Evolutionary conservation across 2,888 invertebrate species (phyloP).

Genomic region (Rhorus exstirpatorius): DNA sequence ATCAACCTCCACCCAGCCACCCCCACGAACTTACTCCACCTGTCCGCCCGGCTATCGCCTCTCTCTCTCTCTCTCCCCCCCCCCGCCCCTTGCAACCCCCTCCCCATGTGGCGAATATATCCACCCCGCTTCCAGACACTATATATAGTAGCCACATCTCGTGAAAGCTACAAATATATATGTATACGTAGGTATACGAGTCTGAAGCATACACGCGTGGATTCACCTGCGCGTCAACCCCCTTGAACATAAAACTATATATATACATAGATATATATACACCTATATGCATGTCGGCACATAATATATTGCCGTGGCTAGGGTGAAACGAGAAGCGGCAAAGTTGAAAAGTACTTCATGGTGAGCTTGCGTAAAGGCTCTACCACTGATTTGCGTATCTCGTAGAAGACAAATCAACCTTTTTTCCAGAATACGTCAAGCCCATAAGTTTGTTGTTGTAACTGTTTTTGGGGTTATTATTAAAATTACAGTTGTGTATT

Average conservation of each 20-base stretch:
- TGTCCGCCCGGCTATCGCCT: conserved; percentile 70
- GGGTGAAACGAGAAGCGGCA: conserved; percentile 13
- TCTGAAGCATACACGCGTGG: conserved; percentile 26
- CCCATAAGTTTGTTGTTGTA: too few relatives aligned
- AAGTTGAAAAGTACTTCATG: conserved; percentile 6
- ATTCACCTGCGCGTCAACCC: conserved; percentile 49
- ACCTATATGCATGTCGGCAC: neutral
- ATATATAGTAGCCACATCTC: conserved; percentile 46
- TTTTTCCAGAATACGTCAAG: too few relatives aligned
- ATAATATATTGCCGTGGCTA: neutral
- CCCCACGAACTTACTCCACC: conserved; percentile 75
- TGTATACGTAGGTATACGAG: conserved; percentile 23
- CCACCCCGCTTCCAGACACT: conserved; percentile 26
- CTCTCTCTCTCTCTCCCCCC: conserved; percentile 36
- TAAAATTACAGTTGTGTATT: too few relatives aligned
- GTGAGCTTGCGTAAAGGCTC: neutral
- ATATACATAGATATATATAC: neutral
- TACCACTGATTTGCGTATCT: conserved; percentile 5
- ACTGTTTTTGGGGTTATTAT: too few relatives aligned
- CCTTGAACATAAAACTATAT: neutral
- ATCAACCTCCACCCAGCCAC: conserved; percentile 82
- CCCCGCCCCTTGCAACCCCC: conserved; percentile 71
- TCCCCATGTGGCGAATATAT: conserved; percentile 30
- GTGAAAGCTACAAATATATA: conserved; percentile 8
- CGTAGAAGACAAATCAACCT: neutral